Evolutionary conservation across 30 jellyfish, hydroid and myxozoan genomes (phyloP).

Genomic region (Clytia hemisphaerica): DNA sequence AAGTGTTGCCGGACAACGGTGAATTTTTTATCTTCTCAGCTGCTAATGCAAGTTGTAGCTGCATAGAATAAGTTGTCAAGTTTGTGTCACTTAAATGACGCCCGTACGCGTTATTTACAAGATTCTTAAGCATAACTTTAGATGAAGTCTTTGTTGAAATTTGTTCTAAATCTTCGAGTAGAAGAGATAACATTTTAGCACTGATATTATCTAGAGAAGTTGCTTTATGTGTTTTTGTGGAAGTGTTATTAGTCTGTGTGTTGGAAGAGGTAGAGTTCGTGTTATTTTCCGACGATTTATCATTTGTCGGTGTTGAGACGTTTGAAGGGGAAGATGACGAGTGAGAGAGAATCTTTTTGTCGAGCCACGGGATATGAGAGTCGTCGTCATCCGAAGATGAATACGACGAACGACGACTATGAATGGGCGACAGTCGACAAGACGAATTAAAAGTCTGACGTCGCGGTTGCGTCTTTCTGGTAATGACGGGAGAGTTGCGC

Average conservation of each 20-base stretch:
- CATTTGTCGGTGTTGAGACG: too few species aligned
- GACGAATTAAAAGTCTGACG: constrained; percentile 62
- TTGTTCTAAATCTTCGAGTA: too few species aligned
- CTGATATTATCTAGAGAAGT: too few species aligned
- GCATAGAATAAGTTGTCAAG: constrained; percentile 49
- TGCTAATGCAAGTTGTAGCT: constrained; percentile 10
- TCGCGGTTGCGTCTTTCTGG: constrained; percentile 64
- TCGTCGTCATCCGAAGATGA: constrained; percentile 98
- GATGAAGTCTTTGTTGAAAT: too few species aligned
- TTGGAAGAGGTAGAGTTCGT: too few species aligned
- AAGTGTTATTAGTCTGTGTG: too few species aligned
- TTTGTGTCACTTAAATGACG: constrained; percentile 86
- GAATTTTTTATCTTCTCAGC: neutral
- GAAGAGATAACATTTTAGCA: too few species aligned
- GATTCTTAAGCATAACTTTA: constrained; percentile 20
- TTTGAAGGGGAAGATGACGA: too few species aligned
- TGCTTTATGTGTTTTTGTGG: too few species aligned
- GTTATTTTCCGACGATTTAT: too few species aligned
- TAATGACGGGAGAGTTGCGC: constrained; percentile 57
- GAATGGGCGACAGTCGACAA: constrained; percentile 96
- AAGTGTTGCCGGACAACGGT: constrained; percentile 34
- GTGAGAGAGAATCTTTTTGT: too few species aligned
- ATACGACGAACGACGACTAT: constrained; percentile 93
- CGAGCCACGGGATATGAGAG: too few species aligned
- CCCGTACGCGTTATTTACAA: constrained; percentile 39